Percentiles rank a stretch among this genome's conserved stretches.
phyloP scores from a whole-genome alignment of 2,888 invertebrate species.

The Philaethria dido region DNA sequence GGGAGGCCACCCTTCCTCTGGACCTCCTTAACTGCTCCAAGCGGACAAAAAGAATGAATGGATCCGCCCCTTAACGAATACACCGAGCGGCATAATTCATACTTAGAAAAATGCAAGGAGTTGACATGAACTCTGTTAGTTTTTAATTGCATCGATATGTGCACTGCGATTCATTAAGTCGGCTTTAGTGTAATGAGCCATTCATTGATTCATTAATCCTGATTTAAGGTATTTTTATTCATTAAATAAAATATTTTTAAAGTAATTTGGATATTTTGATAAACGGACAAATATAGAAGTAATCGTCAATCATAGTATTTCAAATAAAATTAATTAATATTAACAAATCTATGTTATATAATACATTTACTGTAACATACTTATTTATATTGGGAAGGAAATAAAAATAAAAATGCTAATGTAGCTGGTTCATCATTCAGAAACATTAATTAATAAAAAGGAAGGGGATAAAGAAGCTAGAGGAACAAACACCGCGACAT shows the following conservation, averaged over 20 bases:
- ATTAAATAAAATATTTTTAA: not conserved
- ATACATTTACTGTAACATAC: not conserved
- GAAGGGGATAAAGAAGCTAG: slow-evolving; percentile 45
- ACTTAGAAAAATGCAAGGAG: slow-evolving; percentile 82
- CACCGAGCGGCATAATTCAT: slow-evolving; percentile 84
- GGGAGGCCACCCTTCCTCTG: slow-evolving; percentile 59
- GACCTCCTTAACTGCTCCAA: slow-evolving; percentile 80
- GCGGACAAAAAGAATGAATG: slow-evolving; percentile 84
- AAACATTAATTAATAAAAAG: slow-evolving; percentile 47
- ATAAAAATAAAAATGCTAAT: not conserved
- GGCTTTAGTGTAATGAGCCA: slow-evolving; percentile 1
- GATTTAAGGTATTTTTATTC: not conserved
- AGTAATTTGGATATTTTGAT: no score
- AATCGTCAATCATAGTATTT: no score
- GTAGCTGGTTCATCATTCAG: slow-evolving; percentile 42
- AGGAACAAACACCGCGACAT: slow-evolving; percentile 44
- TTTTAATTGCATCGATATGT: slow-evolving; percentile 40
- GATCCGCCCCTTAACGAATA: slow-evolving; percentile 84
- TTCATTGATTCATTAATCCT: not conserved
- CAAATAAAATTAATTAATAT: not conserved
- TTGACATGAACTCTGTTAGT: slow-evolving; percentile 54
- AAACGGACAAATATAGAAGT: no score
- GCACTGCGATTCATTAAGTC: slow-evolving; percentile 19
- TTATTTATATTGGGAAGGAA: not conserved
- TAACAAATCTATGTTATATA: not conserved